Evolutionary conservation across 2,888 invertebrate genomes (phyloP), one percentile per base, ranked within the genome.

Genomic region (Dasypolia templi): DNA sequence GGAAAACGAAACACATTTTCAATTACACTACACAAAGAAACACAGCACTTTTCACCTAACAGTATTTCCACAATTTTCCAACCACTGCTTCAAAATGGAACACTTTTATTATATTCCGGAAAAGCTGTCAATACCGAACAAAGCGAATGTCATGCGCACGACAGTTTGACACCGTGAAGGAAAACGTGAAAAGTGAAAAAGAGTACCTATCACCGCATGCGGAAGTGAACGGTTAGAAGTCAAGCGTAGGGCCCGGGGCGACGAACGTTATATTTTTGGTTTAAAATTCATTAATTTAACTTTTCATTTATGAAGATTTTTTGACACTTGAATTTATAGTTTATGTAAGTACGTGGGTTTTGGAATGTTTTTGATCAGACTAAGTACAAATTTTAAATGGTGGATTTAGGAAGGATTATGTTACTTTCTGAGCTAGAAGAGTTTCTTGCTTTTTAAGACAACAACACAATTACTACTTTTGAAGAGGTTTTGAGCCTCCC

Each of bases 111-210:
- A 42, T 72, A 35, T 63, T 69, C 61, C 22, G 35, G 29, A 14
- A 59, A 62, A 58, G 35, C 81, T 79, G 74, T 62, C 85, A 73
- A 76, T 72, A 65, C 42, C 59, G 42, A 66, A 79, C 80, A 78
- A 81, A 79, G 68, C 77, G 77, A 86, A 82, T 86, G 88, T 89
- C 90, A 81, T 84, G 84, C 77, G 66, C 80, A 78, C 75, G 84
- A 87, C 87, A 85, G 82, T 32, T 75, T 77, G 89, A 88, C 88
- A 86, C 75, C 72, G n/a, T n/a, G n/a, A n/a, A n/a, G 86, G 88
- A 88, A 63, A 90, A 89, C 81, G 82, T 77, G 89, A 87, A 91
- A 90, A 91, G 79, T 88, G 88, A 88, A 91, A 89, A 89, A 85
- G 86, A 87, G 0, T 82, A 59, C 26, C 3, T 82, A 82, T 77